Evolutionary conservation across 2,888 invertebrate species (phyloP).

Genomic region (Drosophila pseudotalamancana): DNA sequence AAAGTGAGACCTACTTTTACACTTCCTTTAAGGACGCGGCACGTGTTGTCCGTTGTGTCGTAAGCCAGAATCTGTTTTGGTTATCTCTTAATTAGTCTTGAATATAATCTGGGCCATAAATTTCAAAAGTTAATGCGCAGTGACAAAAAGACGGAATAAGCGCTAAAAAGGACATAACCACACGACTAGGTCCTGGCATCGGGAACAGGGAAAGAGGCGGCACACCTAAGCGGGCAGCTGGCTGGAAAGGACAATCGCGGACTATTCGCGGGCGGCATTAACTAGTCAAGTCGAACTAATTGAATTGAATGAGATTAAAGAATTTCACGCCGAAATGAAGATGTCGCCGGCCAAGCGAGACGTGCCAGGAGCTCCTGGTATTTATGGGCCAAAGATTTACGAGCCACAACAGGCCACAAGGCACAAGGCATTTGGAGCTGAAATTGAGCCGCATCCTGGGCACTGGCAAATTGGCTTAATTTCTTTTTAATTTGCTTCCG

Average conservation of each 20-base stretch:
- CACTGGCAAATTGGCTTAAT: slow-evolving; percentile 82
- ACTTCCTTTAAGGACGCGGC: not conserved
- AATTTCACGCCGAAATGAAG: slow-evolving; percentile 81
- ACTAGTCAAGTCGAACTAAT: slow-evolving; percentile 83
- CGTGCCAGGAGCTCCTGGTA: slow-evolving; percentile 55
- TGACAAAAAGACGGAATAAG: slow-evolving; percentile 44
- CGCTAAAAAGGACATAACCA: slow-evolving; percentile 16
- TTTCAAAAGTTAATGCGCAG: slow-evolving; percentile 75
- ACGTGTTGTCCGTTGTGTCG: not conserved
- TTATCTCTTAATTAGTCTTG: slow-evolving; percentile 31
- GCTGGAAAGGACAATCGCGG: slow-evolving; percentile 54
- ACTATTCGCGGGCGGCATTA: slow-evolving; percentile 62
- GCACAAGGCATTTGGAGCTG: slow-evolving; percentile 63
- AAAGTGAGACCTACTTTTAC: not conserved
- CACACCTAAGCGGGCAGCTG: slow-evolving; percentile 54
- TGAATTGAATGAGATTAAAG: slow-evolving; percentile 84
- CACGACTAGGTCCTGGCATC: slow-evolving; percentile 1
- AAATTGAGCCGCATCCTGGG: slow-evolving; percentile 71
- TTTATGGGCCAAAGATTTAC: slow-evolving; percentile 81
- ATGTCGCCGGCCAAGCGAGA: slow-evolving; percentile 54
- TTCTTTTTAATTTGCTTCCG: slow-evolving; percentile 83
- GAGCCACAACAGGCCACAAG: slow-evolving; percentile 77
- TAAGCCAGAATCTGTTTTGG: slow-evolving; percentile 11
- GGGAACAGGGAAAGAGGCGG: not conserved
- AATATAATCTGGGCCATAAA: slow-evolving; percentile 70